A percentile compares a stretch with the other conserved stretches of the same genome.
Conservation (phyloP, 2,113 vertebrate species). For the Pangasianodon gigas region DNA sequence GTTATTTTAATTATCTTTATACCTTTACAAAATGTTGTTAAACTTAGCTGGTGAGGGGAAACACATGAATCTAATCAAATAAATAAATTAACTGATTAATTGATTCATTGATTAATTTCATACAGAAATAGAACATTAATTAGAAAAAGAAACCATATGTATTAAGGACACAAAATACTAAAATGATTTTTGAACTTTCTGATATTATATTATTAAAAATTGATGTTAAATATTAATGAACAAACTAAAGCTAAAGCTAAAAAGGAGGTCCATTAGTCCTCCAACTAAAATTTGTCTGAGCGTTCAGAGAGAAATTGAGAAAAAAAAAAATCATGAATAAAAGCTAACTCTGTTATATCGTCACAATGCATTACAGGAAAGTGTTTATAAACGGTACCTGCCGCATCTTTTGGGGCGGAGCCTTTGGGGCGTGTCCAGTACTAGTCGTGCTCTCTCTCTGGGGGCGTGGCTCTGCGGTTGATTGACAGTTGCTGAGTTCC, state of each 20-base stretch:
- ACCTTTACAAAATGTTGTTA: no score
- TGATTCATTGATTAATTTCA: background rate
- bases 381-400: background rate
- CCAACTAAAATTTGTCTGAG: background rate
- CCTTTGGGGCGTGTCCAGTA: background rate
- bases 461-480: background rate
- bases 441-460: rapidly evolving
- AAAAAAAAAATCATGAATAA: background rate
- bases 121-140: background rate
- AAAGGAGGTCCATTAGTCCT: background rate
- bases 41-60: no score
- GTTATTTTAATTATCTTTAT: no score
- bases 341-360: background rate
- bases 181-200: background rate
- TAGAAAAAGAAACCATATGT: background rate
- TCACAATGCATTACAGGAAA: no score
- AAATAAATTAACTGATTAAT: no score
- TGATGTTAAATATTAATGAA: no score
- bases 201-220: background rate
- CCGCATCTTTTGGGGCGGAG: background rate
- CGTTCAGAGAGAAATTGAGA: background rate
- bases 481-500: background rate
- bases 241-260: background rate
- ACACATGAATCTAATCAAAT: no score
- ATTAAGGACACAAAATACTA: background rate